Evolutionary conservation across 2,888 invertebrate genomes (phyloP).

Genomic region (Eupsilia transversa): DNA sequence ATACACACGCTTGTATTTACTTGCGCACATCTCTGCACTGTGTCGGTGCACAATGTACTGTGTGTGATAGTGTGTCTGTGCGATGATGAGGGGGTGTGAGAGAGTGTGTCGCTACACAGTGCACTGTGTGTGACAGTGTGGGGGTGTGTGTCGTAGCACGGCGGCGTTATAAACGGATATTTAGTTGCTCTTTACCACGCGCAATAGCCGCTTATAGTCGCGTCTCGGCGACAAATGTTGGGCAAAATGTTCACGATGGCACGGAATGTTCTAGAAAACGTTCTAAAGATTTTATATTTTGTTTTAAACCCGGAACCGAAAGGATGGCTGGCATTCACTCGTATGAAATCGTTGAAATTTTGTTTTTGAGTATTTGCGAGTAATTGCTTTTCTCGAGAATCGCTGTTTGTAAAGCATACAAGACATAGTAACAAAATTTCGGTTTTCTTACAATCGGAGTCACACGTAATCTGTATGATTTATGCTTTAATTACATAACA

Average conservation of each 20-base stretch:
- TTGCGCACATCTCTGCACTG: background rate
- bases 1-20: background rate
- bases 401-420: background rate
- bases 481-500: no score
- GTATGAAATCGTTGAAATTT: background rate
- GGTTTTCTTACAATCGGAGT: background rate
- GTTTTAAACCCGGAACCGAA: background rate
- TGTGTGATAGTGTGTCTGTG: no score
- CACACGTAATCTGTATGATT: background rate
- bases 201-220: conserved; percentile 21
- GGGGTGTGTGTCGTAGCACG: background rate
- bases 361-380: background rate
- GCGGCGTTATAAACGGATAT: conserved; percentile 35
- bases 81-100: background rate
- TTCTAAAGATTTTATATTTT: conserved; percentile 5
- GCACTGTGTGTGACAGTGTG: background rate
- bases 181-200: conserved; percentile 34
- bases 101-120: conserved; percentile 1
- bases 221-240: conserved; percentile 29
- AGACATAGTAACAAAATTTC: background rate
- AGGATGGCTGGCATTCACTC: background rate
- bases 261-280: conserved; percentile 3
- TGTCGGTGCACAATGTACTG: no score
- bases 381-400: conserved; percentile 4
- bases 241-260: conserved; percentile 9